Percentiles rank a stretch among this genome's conserved stretches.
These are phyloP conservation scores for Sorex maritimensis DNA, from an alignment of 2,797 vertebrate species.

Conservation along the genomic window DNA sequence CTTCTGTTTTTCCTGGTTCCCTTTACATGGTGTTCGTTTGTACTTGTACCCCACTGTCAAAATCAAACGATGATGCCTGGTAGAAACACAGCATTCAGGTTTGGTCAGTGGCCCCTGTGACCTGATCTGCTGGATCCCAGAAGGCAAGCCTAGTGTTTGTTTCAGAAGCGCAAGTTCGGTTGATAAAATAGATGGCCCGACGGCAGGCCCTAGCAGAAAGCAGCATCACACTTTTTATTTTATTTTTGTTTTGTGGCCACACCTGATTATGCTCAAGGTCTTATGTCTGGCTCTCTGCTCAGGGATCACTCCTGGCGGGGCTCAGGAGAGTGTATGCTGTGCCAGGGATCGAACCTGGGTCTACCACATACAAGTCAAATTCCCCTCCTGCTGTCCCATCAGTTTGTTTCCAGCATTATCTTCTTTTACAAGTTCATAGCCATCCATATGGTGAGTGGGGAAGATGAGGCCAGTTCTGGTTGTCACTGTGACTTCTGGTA, in stretches of 20 bases:
- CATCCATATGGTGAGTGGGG: neutral
- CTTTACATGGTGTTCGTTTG: slow-evolving; percentile 17
- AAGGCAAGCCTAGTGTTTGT: neutral
- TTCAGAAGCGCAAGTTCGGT: neutral
- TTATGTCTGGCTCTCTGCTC: no score
- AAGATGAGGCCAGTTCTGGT: neutral
- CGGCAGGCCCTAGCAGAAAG: slow-evolving; percentile 12
- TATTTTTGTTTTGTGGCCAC: no score
- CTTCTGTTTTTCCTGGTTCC: neutral
- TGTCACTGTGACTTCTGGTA: neutral
- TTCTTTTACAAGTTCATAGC: slow-evolving; percentile 13
- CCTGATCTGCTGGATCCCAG: neutral
- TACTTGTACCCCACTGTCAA: neutral
- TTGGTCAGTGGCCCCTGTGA: neutral
- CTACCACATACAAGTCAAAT: no score
- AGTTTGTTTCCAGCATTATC: neutral
- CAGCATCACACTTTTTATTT: neutral
- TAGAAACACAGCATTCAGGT: neutral
- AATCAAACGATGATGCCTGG: neutral
- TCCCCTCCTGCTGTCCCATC: no score
- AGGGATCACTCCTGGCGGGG: no score
- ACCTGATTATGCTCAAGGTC: no score
- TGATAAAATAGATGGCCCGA: neutral
- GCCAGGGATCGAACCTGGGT: no score
- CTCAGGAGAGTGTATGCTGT: no score